A percentile compares a stretch with the other conserved stretches of the same genome.
Conservation (phyloP, 2,797 vertebrate species). For the Salmo trutta region DNA sequence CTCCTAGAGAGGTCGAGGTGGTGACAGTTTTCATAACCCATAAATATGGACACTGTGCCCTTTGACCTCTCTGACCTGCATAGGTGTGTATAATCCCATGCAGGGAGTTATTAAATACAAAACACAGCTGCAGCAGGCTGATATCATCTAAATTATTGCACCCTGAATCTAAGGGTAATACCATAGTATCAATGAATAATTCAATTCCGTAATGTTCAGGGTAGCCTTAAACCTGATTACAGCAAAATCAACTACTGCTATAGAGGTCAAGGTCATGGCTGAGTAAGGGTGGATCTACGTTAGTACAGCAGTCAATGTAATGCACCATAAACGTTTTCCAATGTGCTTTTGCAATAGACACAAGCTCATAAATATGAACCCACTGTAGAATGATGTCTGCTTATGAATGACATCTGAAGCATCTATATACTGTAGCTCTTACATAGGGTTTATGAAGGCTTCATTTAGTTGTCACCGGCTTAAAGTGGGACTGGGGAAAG, state of each 20-base stretch:
- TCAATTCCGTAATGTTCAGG: neutral
- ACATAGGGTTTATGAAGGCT: neutral
- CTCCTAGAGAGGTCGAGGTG: neutral
- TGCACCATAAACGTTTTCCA: neutral
- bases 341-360: too few relatives aligned
- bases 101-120: neutral
- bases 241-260: neutral
- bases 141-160: neutral
- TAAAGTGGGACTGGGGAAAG: neutral
- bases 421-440: neutral
- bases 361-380: neutral
- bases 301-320: neutral
- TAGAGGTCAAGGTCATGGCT: slow-evolving; percentile 2
- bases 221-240: neutral
- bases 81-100: neutral
- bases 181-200: neutral
- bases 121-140: neutral
- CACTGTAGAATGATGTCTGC: neutral
- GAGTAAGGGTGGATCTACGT: neutral
- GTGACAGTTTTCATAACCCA: neutral
- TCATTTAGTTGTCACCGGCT: neutral
- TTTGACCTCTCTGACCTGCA: neutral
- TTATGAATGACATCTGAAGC: neutral
- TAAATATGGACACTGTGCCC: neutral
- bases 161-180: neutral